Evolutionary conservation across 2,888 invertebrate species (phyloP).

Genomic region (Bhutanitis thaidina): DNA sequence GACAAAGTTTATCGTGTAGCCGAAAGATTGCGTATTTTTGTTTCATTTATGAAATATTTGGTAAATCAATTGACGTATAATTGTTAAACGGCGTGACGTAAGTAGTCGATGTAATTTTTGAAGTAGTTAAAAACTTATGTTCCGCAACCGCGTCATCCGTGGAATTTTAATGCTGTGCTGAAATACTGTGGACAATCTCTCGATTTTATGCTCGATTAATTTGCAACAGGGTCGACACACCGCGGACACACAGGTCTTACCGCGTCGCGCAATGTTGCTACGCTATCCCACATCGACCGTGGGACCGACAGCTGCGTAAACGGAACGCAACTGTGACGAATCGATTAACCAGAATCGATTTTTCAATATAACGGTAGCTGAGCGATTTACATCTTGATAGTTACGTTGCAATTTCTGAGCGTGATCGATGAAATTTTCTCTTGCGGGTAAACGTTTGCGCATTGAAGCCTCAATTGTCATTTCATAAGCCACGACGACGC

Average conservation of each 20-base stretch:
- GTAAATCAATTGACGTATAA: conserved; percentile 21
- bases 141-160: conserved; percentile 26
- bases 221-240: conserved; percentile 49
- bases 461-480: conserved; percentile 73
- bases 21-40: neutral
- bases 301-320: conserved; percentile 66
- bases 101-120: conserved; percentile 26
- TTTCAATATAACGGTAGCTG: conserved; percentile 74
- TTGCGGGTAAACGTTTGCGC: conserved; percentile 71
- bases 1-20: neutral
- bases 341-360: conserved; percentile 73
- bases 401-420: conserved; percentile 72
- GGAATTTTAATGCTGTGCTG: conserved; percentile 45
- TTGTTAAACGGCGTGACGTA: conserved; percentile 30
- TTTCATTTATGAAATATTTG: conserved; percentile 7
- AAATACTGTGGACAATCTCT: conserved; percentile 52
- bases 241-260: conserved; percentile 31
- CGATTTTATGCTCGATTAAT: conserved; percentile 62
- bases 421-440: conserved; percentile 74
- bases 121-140: conserved; percentile 28
- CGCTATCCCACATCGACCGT: conserved; percentile 44
- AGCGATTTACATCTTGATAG: conserved; percentile 74
- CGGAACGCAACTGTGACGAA: conserved; percentile 69
- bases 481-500: conserved; percentile 72
- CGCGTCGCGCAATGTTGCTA: conserved; percentile 9